Conservation (phyloP, 1,140 invertebrate species). For the Wiebesia pumilae region DNA sequence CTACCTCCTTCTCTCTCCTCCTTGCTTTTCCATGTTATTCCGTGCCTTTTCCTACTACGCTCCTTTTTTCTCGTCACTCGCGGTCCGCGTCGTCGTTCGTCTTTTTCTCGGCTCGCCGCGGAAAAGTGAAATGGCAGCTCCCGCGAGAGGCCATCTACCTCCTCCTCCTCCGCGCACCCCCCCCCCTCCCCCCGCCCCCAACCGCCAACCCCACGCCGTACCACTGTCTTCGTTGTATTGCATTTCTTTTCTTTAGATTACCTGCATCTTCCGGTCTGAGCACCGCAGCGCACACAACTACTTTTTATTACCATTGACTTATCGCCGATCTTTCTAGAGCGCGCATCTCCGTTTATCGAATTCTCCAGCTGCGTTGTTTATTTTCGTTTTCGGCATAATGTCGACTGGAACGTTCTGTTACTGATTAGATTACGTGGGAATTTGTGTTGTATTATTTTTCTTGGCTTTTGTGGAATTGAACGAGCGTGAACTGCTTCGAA, state of each 20-base stretch:
- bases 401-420: not conserved
- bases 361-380: not conserved
- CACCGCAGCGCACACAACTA: slow-evolving; percentile 11
- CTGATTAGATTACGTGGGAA: not conserved
- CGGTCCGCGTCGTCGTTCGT: slow-evolving; percentile 26
- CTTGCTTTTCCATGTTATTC: slow-evolving; percentile 60
- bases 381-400: not conserved
- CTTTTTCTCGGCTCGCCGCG: slow-evolving; percentile 35
- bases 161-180: not conserved
- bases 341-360: not conserved
- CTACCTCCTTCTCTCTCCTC: slow-evolving; percentile 1
- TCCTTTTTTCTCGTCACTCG: slow-evolving; percentile 20
- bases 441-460: too few species aligned
- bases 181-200: not conserved
- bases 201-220: not conserved
- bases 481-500: too few species aligned
- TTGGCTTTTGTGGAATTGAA: too few species aligned
- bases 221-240: slow-evolving; percentile 41
- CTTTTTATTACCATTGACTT: slow-evolving; percentile 37
- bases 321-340: slow-evolving; percentile 11
- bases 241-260: slow-evolving; percentile 30
- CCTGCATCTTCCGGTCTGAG: slow-evolving; percentile 30
- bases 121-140: slow-evolving; percentile 34
- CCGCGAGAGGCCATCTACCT: slow-evolving; percentile 46
- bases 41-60: slow-evolving; percentile 50